Base-by-base conservation (phyloP, 2,888 invertebrate genomes). In the Hylaea fasciaria region DNA sequence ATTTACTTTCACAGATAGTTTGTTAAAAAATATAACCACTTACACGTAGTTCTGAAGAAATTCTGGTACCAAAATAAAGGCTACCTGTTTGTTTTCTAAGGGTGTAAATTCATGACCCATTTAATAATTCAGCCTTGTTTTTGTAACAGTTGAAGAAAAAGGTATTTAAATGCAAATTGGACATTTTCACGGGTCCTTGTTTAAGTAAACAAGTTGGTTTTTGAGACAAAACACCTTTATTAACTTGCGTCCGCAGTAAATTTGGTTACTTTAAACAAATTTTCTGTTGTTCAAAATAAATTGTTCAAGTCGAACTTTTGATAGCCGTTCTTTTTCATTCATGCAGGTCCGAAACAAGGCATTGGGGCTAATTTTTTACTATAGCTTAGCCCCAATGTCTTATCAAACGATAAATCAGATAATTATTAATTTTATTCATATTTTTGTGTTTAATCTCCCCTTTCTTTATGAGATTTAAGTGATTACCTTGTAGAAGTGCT, bases 91-190 rank as follows among this genome's bases (percentile, higher is more conserved):
- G 37, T 12, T 37, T 12, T n/a, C 37, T 37, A 37, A 12, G 37
- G 11, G 37, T 12, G 37, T 12, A 54, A 55, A 60, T 55, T 55
- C 50, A 60, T 51, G 55, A 51, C 46, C 50, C 49, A 40, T 49
- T 41, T 41, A 60, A 51, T 60, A 40, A 40, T 51, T 56, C 37
- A 55, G 32, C 9, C 39, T 51, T 54, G 46, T 45, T 55, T 52
- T 50, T 43, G 56, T 58, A 65, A 65, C 64, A 68, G 69, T 66
- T 66, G 67, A 75, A 75, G 73, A 72, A 73, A 70, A 71, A 69
- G 71, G 68, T 69, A 74, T 68, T 67, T 64, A 69, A 69, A 67
- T 70, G 66, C 63, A 68, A 70, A 71, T 68, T 53, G 45, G 22
- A 39, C 59, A 57, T 61, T 71, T 68, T 66, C 59, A 66, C 64